Percentiles rank a stretch among this genome's conserved stretches.
phyloP scores from a whole-genome alignment of 2,888 invertebrate genomes.

The Elegia similella region DNA sequence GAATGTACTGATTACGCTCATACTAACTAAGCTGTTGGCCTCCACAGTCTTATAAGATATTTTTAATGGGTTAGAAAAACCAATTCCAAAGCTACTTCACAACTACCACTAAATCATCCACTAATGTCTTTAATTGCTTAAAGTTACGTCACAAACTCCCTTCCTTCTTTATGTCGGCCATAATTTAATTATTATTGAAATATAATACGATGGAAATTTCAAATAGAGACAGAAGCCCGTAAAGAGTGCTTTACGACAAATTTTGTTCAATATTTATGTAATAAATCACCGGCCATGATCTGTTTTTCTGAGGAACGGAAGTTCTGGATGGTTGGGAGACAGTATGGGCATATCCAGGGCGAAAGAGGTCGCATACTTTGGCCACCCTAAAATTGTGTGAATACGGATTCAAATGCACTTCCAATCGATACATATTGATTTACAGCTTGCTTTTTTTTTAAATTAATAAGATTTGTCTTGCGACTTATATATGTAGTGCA shows the following conservation, averaged over 20 bases:
- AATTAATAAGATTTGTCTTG: no score
- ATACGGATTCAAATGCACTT: no score
- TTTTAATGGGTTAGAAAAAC: background rate
- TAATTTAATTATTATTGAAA: slow-evolving; percentile 61
- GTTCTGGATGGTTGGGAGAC: slow-evolving; percentile 26
- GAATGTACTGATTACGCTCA: no score
- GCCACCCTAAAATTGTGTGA: no score
- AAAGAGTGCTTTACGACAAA: slow-evolving; percentile 65
- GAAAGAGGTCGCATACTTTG: no score
- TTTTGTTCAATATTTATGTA: slow-evolving; percentile 64
- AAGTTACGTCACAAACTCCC: slow-evolving; percentile 47
- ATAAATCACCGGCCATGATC: slow-evolving; percentile 60
- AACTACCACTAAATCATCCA: slow-evolving; percentile 36
- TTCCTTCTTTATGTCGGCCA: slow-evolving; percentile 50
- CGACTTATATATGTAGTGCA: no score
- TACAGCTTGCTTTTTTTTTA: no score
- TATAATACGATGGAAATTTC: slow-evolving; percentile 49
- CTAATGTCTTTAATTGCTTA: slow-evolving; percentile 49
- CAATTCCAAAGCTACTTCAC: background rate
- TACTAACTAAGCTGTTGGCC: no score
- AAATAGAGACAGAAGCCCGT: slow-evolving; percentile 47
- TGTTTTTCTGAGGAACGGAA: slow-evolving; percentile 53
- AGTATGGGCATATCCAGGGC: background rate
- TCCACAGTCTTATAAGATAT: background rate
- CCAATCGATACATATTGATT: no score